phyloP scores from a whole-genome alignment of 2,797 vertebrate genomes.

The Trachops cirrhosus region DNA sequence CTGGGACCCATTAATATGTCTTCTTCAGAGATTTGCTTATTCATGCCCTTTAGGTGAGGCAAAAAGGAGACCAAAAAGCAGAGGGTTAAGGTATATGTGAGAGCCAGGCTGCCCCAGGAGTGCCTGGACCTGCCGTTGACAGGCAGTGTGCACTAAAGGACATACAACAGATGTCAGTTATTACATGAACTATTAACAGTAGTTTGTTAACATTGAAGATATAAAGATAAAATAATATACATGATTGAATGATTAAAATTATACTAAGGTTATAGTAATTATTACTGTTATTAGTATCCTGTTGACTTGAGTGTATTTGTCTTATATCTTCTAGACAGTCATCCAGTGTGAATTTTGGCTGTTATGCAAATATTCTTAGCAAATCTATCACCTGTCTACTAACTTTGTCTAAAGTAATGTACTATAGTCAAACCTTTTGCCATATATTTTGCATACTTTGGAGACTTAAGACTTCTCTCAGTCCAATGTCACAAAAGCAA shows the following conservation, averaged over 20 bases:
- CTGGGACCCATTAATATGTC: neutral
- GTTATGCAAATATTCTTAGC: neutral
- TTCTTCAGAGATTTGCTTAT: neutral
- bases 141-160: neutral
- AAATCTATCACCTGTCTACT: neutral
- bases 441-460: neutral
- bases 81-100: accelerated
- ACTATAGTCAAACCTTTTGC: neutral
- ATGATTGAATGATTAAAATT: neutral
- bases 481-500: neutral
- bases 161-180: neutral
- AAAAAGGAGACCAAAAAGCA: neutral
- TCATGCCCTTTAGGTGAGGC: neutral
- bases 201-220: neutral
- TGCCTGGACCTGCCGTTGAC: neutral
- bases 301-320: neutral
- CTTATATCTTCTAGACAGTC: neutral
- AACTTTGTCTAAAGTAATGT: neutral
- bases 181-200: neutral
- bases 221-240: neutral
- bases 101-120: neutral
- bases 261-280: neutral
- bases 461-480: neutral
- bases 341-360: neutral
- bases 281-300: neutral